Evolutionary conservation across 2,888 invertebrate species (phyloP).

Genomic region (Linnaemya vulpina): DNA sequence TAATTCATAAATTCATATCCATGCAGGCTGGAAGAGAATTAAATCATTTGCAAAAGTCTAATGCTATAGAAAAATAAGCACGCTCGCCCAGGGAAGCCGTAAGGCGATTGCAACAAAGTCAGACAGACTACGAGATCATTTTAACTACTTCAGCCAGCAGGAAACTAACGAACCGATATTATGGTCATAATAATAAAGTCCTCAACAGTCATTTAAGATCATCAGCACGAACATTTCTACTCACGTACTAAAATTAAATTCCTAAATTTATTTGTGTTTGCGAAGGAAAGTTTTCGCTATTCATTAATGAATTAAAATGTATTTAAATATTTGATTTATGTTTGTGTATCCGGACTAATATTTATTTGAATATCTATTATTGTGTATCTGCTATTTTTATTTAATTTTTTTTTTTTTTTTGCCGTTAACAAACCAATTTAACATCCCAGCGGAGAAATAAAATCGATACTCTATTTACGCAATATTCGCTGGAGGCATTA

Average conservation of each 20-base stretch:
- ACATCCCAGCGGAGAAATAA: conserved; percentile 25
- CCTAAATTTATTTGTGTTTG: not conserved
- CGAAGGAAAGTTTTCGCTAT: not conserved
- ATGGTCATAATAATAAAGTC: not conserved
- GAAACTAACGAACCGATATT: not conserved
- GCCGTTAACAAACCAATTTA: not conserved
- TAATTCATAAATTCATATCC: conserved; percentile 67
- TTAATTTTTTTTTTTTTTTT: not conserved
- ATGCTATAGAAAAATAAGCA: too few relatives aligned
- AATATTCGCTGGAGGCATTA: conserved; percentile 31
- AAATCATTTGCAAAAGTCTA: not conserved
- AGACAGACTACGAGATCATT: too few relatives aligned
- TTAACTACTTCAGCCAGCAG: too few relatives aligned
- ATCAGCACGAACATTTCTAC: not conserved
- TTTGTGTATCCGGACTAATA: not conserved
- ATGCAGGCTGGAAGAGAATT: conserved; percentile 17
- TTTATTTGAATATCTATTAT: not conserved
- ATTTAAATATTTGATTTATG: conserved; percentile 14
- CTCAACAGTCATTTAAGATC: not conserved
- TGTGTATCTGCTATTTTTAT: not conserved
- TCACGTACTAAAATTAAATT: not conserved
- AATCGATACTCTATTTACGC: conserved; percentile 28
- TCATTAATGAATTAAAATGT: not conserved
- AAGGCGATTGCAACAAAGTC: too few relatives aligned
- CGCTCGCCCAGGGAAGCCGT: too few relatives aligned